phyloP scores from a whole-genome alignment of 2,797 vertebrate genomes.

The Toxotes lorentzi region DNA sequence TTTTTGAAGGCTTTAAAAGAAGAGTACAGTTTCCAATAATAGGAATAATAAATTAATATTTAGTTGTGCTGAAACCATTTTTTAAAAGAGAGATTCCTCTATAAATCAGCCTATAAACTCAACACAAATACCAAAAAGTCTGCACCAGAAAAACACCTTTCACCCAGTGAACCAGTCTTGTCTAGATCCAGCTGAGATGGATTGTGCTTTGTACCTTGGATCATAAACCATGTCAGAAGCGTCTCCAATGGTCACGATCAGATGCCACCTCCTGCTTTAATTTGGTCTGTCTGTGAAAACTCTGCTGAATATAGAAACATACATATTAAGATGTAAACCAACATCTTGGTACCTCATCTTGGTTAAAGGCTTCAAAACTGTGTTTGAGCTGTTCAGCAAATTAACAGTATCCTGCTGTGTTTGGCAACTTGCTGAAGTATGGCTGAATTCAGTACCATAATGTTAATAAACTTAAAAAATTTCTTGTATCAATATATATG shows the following conservation, averaged over 20 bases:
- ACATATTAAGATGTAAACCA: background rate
- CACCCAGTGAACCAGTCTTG: too few species aligned
- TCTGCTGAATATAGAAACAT: conserved; percentile 1
- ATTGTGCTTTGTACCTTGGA: background rate
- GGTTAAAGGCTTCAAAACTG: background rate
- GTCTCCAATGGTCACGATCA: background rate
- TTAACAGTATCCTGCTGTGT: conserved; percentile 10
- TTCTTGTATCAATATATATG: background rate
- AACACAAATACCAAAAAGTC: too few species aligned
- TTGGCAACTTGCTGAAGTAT: background rate
- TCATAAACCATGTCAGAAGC: background rate
- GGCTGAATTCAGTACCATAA: background rate
- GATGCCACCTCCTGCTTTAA: background rate
- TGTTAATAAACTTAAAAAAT: background rate
- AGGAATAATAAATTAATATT: too few species aligned
- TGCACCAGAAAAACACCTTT: too few species aligned
- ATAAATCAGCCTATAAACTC: too few species aligned
- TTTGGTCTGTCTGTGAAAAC: conserved; percentile 4
- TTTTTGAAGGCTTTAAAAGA: too few species aligned
- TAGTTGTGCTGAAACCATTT: too few species aligned
- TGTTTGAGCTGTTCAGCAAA: conserved; percentile 7
- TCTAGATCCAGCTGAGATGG: background rate
- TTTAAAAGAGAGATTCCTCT: too few species aligned
- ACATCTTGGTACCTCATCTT: background rate
- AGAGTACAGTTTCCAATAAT: too few species aligned